Conservation (phyloP, 2,888 invertebrate genomes). For the Pollenia labialis region DNA sequence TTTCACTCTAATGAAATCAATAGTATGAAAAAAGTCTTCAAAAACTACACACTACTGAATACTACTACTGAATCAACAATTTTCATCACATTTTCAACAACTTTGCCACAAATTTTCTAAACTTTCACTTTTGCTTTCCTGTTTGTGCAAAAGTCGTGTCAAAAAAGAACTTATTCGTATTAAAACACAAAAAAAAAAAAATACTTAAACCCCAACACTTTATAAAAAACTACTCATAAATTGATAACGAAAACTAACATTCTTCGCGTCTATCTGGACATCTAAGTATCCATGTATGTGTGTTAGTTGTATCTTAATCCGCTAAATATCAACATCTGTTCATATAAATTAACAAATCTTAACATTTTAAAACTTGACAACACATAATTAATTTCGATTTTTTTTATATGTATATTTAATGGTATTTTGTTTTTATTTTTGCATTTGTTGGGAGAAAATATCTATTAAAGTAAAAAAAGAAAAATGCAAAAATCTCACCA, state of each 20-base stretch:
- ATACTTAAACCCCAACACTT: constrained; percentile 42
- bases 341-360: constrained; percentile 60
- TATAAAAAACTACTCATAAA: constrained; percentile 23
- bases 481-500: constrained; percentile 20
- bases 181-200: constrained; percentile 12
- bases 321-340: constrained; percentile 6
- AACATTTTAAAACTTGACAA: constrained; percentile 63
- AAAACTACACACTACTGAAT: constrained; percentile 11
- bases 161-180: constrained; percentile 4
- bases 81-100: constrained; percentile 60
- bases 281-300: background rate
- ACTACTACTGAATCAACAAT: constrained; percentile 51
- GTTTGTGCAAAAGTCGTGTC: constrained; percentile 35
- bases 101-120: constrained; percentile 59
- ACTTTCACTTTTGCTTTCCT: constrained; percentile 71
- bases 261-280: background rate
- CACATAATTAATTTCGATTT: constrained; percentile 63
- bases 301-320: background rate
- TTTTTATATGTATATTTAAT: constrained; percentile 9
- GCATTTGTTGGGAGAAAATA: constrained; percentile 14
- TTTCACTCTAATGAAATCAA: background rate
- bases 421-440: constrained; percentile 1
- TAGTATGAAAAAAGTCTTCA: background rate
- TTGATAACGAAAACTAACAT: constrained; percentile 28
- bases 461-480: constrained; percentile 19